Conservation (phyloP, 2,113 vertebrate species). For the Chrysemys picta region DNA sequence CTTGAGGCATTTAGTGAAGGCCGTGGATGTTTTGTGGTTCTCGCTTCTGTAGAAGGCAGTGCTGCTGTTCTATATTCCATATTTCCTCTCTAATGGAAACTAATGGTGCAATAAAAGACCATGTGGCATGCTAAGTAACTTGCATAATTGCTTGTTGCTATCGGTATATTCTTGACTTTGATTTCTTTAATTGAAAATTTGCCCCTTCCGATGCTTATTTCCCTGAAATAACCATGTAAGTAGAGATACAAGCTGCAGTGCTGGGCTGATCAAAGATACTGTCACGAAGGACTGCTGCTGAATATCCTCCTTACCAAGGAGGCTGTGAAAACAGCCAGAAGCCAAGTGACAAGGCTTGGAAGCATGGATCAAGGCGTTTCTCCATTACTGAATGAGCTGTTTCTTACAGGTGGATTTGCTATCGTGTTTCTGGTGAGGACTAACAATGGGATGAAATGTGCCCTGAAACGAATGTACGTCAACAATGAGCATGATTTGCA, state of each 20-base stretch:
- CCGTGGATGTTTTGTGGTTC: not conserved
- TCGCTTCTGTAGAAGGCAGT: not conserved
- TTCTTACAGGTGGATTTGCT: slow-evolving; percentile 90
- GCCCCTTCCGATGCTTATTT: not conserved
- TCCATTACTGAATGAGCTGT: accelerated
- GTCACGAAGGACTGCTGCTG: accelerated
- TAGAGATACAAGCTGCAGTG: not conserved
- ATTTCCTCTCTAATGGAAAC: not conserved
- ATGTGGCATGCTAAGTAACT: not conserved
- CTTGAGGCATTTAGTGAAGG: not conserved
- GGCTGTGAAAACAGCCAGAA: not conserved
- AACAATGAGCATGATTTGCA: slow-evolving; percentile 96
- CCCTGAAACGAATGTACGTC: slow-evolving; percentile 98
- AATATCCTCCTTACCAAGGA: not conserved
- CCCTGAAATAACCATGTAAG: not conserved
- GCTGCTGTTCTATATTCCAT: not conserved
- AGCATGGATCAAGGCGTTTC: not conserved
- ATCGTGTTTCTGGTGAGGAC: slow-evolving; percentile 96
- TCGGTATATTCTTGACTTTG: not conserved
- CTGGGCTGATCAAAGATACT: accelerated
- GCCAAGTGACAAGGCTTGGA: not conserved
- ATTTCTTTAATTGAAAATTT: not conserved
- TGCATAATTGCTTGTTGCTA: not conserved
- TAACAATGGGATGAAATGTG: slow-evolving; percentile 92
- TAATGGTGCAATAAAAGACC: not conserved